Conservation (phyloP, 2,797 vertebrate species). For the Staurois parvus region DNA sequence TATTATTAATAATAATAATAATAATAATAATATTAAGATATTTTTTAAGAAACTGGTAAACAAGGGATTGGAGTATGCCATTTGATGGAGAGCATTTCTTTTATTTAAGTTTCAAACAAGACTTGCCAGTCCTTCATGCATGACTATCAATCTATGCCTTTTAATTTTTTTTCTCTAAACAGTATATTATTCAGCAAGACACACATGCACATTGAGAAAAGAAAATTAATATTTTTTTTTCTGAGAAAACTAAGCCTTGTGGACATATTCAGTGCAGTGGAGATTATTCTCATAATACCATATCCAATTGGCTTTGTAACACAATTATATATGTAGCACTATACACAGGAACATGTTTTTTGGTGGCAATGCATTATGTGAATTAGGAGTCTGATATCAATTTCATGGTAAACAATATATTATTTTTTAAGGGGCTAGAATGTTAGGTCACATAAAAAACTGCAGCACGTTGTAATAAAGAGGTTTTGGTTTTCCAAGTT, state of each 20-base stretch:
- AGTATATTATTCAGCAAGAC: constrained; percentile 63
- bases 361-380: constrained; percentile 12
- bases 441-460: too few relatives aligned
- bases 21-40: too few relatives aligned
- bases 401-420: neutral
- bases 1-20: too few relatives aligned
- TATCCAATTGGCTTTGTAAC: constrained; percentile 71
- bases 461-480: too few relatives aligned
- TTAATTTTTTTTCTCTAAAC: constrained; percentile 31
- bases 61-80: too few relatives aligned
- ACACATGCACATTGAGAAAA: constrained; percentile 62
- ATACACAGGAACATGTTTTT: constrained; percentile 71
- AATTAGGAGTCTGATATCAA: constrained; percentile 7
- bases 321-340: constrained; percentile 64
- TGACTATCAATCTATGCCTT: constrained; percentile 32
- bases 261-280: constrained; percentile 65
- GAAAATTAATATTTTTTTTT: constrained; percentile 64
- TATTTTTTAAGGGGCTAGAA: neutral
- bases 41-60: too few relatives aligned
- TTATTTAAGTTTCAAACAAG: constrained; percentile 20
- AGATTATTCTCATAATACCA: constrained; percentile 61
- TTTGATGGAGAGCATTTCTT: neutral
- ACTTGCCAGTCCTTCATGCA: neutral
- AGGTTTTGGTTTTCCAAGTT: too few relatives aligned
- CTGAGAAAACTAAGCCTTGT: constrained; percentile 65